These are phyloP conservation scores for Phalacrocorax carbo DNA, from an alignment of 2,113 vertebrate species.

Conservation along the genomic window DNA sequence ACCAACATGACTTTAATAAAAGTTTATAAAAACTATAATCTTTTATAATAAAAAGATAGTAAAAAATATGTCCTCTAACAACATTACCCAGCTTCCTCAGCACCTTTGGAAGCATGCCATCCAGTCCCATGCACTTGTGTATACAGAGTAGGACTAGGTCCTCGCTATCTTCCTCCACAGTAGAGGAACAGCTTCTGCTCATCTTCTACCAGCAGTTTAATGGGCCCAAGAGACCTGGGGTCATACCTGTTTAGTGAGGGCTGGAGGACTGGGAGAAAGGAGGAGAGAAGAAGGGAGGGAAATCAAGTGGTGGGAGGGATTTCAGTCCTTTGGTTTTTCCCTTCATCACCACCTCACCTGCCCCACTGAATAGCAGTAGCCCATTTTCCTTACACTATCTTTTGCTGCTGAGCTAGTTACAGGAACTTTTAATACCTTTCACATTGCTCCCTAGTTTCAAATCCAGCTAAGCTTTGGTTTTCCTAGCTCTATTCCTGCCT, in stretches of 20 bases:
- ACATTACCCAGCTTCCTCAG: not conserved
- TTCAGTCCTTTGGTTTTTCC: not conserved
- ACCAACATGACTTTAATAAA: not conserved
- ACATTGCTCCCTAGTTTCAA: not conserved
- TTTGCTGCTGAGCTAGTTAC: not conserved
- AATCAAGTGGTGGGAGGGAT: not conserved
- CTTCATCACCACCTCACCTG: not conserved
- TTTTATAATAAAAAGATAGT: not conserved
- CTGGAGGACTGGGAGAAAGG: not conserved
- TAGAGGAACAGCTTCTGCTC: not conserved
- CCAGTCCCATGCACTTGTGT: not conserved
- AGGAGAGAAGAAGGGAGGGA: not conserved
- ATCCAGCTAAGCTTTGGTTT: not conserved
- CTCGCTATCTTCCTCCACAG: not conserved
- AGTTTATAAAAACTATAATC: not conserved
- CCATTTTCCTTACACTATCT: not conserved
- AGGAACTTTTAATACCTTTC: not conserved
- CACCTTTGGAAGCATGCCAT: not conserved
- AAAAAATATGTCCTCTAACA: not conserved
- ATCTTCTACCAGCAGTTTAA: not conserved
- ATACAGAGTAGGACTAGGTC: not conserved
- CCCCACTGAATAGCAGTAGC: not conserved
- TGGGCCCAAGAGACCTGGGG: no score
- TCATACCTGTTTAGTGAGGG: not conserved
- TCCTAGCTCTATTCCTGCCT: not conserved